phyloP scores from a whole-genome alignment of 2,888 invertebrate species.

The Tortricodes alternella region DNA sequence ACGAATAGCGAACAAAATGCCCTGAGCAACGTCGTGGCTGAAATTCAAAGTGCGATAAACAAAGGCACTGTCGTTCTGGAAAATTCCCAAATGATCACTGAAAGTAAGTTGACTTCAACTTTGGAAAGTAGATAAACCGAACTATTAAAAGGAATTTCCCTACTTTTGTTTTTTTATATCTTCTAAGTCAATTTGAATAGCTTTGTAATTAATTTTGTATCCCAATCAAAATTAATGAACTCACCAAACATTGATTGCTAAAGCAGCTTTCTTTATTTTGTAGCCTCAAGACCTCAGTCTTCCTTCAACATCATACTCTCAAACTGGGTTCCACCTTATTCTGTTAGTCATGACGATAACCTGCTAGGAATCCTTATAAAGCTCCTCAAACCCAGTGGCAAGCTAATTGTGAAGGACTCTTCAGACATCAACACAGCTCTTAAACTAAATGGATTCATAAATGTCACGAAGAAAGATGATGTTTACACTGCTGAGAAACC shows the following conservation, averaged over 20 bases:
- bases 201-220: no score
- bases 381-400: constrained; percentile 85
- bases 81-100: constrained; percentile 82
- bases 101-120: constrained; percentile 82
- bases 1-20: constrained; percentile 71
- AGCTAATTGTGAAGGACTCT: constrained; percentile 77
- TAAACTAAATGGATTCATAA: constrained; percentile 85
- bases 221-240: no score
- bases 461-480: constrained; percentile 57
- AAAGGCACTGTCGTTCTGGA: constrained; percentile 81
- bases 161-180: neutral
- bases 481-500: constrained; percentile 84
- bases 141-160: no score
- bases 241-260: no score
- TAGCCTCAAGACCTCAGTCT: constrained; percentile 83
- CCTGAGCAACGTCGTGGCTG: constrained; percentile 76
- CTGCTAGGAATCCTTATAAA: constrained; percentile 82
- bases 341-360: constrained; percentile 64
- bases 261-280: no score
- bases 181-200: neutral
- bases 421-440: constrained; percentile 74
- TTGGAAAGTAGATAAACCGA: no score
- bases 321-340: constrained; percentile 69
- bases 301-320: constrained; percentile 84
- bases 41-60: constrained; percentile 70